Conservation (phyloP, 2,888 invertebrate genomes). For the Amphiduros pacificus region DNA sequence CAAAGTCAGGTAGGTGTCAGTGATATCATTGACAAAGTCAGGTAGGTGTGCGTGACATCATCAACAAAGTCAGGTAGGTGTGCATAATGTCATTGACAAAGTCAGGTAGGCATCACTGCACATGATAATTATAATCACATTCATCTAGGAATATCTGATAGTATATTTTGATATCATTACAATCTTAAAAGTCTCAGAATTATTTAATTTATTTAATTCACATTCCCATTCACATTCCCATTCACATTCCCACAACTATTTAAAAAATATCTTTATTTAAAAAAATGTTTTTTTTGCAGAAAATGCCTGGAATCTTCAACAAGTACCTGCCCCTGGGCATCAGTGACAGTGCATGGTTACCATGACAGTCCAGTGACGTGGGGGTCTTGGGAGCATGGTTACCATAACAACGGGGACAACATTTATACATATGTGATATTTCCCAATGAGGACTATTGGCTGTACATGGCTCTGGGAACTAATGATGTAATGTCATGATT, state of each 20-base stretch:
- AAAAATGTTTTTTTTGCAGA: conserved; percentile 27
- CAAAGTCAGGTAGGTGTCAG: too few relatives aligned
- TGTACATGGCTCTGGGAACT: conserved; percentile 27
- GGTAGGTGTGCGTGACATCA: too few relatives aligned
- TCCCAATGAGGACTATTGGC: conserved; percentile 43
- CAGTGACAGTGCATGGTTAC: conserved; percentile 50
- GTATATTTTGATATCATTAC: too few relatives aligned
- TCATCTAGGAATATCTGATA: too few relatives aligned
- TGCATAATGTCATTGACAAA: conserved; percentile 28
- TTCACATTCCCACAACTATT: too few relatives aligned
- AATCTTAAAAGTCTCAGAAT: too few relatives aligned
- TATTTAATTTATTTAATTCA: too few relatives aligned
- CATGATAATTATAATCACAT: too few relatives aligned
- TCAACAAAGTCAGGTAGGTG: too few relatives aligned
- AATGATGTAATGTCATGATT: conserved; percentile 8
- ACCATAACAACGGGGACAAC: conserved; percentile 44
- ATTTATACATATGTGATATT: conserved; percentile 43
- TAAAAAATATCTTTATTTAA: too few relatives aligned
- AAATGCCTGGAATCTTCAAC: conserved; percentile 16
- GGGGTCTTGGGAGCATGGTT: conserved; percentile 41
- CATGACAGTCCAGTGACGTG: conserved; percentile 44
- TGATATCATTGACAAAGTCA: too few relatives aligned
- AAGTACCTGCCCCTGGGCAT: conserved; percentile 35
- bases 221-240: too few relatives aligned
- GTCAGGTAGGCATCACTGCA: conserved; percentile 38